A percentile compares a stretch with the other conserved stretches of the same genome.
phyloP scores from a whole-genome alignment of 1,140 invertebrate genomes.

The Bombus turneri region DNA sequence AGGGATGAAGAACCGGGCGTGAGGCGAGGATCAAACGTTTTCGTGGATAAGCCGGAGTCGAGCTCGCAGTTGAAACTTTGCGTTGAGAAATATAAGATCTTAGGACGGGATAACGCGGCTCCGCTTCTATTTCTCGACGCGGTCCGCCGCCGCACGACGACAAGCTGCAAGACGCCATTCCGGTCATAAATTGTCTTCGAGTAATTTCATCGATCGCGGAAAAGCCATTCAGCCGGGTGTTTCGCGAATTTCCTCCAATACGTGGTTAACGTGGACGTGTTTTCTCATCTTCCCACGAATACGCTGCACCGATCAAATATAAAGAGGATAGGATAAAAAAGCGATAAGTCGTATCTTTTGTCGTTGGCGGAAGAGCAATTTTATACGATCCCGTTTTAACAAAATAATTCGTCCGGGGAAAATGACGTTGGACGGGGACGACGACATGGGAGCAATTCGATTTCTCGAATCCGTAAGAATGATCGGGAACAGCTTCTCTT shows the following conservation, averaged over 20 bases:
- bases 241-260: background rate
- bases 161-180: background rate
- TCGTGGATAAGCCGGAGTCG: constrained; percentile 55
- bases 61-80: constrained; percentile 45
- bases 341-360: no score
- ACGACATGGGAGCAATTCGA: constrained; percentile 52
- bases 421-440: constrained; percentile 59
- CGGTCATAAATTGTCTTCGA: background rate
- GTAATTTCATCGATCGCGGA: background rate
- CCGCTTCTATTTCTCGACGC: background rate
- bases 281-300: background rate
- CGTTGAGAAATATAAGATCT: constrained; percentile 39
- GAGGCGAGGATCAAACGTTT: constrained; percentile 66
- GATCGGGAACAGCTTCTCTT: constrained; percentile 45
- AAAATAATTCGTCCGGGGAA: constrained; percentile 32
- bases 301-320: no score
- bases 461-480: constrained; percentile 57
- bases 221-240: background rate
- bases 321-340: background rate
- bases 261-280: background rate
- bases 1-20: constrained; percentile 54
- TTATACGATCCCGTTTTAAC: background rate
- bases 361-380: background rate
- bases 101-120: background rate
- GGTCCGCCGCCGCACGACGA: background rate